Base-by-base conservation (phyloP, 2,888 invertebrate genomes). In the Miltochrista miniata region DNA sequence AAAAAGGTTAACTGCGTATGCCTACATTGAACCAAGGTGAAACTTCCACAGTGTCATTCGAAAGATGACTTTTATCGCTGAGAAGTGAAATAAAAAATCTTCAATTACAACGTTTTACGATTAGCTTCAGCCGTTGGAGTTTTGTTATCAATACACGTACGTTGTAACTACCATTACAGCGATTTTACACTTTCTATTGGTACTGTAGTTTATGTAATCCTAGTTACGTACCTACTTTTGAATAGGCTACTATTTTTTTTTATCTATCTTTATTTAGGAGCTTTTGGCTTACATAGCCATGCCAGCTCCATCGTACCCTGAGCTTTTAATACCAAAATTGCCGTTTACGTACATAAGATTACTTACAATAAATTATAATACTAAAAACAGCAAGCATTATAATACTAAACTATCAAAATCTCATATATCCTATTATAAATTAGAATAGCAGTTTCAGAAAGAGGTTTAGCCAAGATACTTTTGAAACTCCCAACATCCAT, bases 1-100 rank as follows among this genome's bases (percentile, higher is more conserved):
- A 83, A 87, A 83, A 87, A 85, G 81, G 79, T 82, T 83, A 85
- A 81, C 76, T 72, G 78, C 76, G 70, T 61, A 74, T 74, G 61
- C 64, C 70, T 68, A 65, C 59, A 50, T 64, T 67, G 68, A 66
- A 59, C 54, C 66, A 56, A 61, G 62, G 68, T 66, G 69, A 68
- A 73, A 70, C 61, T 64, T 54, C 48, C 54, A 35, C 50, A 51
- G 37, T 54, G 44, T 45, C 44, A 55, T 55, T 61, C 48, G 50
- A 58, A 59, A 53, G 57, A 54, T 54, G 52, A 7, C 35, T 55
- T 55, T 68, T 45, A 53, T 33, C 18, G 7, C 37, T 15, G 45
- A 43, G 36, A 41, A 34, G 15, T 47, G 36, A 29, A 8, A 30
- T 37, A 46, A 50, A 24, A 54, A 56, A 42, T 45, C 30, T 42